Evolutionary conservation across 2,797 vertebrate genomes (phyloP), one percentile per base, ranked within the genome.

Genomic region (Ceryle rudis): DNA sequence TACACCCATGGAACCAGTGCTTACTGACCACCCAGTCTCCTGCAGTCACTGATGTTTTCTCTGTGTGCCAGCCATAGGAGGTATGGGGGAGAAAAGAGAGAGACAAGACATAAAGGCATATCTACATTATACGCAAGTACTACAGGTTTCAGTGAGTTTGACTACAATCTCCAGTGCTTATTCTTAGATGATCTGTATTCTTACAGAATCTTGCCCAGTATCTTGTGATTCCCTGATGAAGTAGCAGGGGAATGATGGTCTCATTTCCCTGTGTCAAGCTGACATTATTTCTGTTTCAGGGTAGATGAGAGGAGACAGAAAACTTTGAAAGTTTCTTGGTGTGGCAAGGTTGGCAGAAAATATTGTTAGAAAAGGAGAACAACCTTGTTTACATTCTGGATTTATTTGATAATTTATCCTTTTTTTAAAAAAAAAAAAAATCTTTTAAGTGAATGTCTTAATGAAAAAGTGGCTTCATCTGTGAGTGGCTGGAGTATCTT

Each of bases 31-130:
- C 22, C 14, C 57, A 67, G 47, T 25, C 1, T 2, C 35, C 21
- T 33, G 18, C 31, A 47, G 67, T 31, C 54, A 58, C 20, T 70
- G 69, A 3, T 64, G 21, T 44, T 49, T 60, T 52, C 33, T 73
- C 0, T 9, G 9, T 58, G 16, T 58, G 49, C 20, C 23, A 82
- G 31, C 18, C 10, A 17, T 0, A 0, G 31, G 22, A 80, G 28
- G 5, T n/a, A 17, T 21, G 14, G 25, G 19, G 26, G 51, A 70
- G 31, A 65, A 74, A 69, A 39, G 14, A 70, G 51, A 73, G 21
- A 79, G 67, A 42, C 52, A 60, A 62, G 11, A 14, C 35, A 28
- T 70, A 28, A 66, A 80, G 82, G 23, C 7, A 3, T 31, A 51
- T 22, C 33, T 90, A 28, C 15, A 6, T n/a, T 74, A 35, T 41